Evolutionary conservation across 2,888 invertebrate genomes (phyloP).

Genomic region (Dasypogon diadema): DNA sequence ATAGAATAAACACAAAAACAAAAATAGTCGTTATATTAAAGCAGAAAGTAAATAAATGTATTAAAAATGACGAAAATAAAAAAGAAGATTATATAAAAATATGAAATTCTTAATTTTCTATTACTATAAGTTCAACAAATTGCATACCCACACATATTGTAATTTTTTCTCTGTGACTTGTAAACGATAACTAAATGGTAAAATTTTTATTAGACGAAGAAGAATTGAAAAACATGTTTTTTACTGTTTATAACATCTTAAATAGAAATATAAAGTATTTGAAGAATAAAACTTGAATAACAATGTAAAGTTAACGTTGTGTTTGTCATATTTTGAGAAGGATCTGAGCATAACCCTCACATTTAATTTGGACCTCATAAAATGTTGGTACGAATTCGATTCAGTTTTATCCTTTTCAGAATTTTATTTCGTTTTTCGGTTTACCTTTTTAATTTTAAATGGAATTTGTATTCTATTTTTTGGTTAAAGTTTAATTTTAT

Average conservation of each 20-base stretch:
- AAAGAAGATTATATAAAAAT: slow-evolving; percentile 20
- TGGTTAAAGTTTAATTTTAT: too few relatives aligned
- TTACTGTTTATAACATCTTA: slow-evolving; percentile 50
- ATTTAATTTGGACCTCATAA: too few relatives aligned
- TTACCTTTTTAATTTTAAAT: too few relatives aligned
- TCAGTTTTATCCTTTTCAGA: too few relatives aligned
- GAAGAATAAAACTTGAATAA: slow-evolving; percentile 43
- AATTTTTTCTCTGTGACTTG: slow-evolving; percentile 35
- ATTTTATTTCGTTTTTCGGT: too few relatives aligned
- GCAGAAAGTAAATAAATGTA: slow-evolving; percentile 26
- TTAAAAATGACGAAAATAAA: slow-evolving; percentile 32
- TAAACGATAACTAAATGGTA: slow-evolving; percentile 42
- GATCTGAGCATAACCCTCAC: too few relatives aligned
- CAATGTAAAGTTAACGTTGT: slow-evolving; percentile 35
- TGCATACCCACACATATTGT: slow-evolving; percentile 29
- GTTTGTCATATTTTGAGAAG: too few relatives aligned
- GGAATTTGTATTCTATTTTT: too few relatives aligned
- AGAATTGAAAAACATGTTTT: slow-evolving; percentile 47
- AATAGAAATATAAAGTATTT: slow-evolving; percentile 26
- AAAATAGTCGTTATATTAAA: slow-evolving; percentile 36
- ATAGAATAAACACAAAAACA: slow-evolving; percentile 19
- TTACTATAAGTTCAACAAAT: slow-evolving; percentile 31
- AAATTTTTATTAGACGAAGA: slow-evolving; percentile 22
- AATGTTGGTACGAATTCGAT: too few relatives aligned
- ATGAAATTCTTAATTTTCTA: slow-evolving; percentile 28